Percentiles rank a stretch among this genome's conserved stretches.
phyloP scores from a whole-genome alignment of 2,888 invertebrate genomes.

The Drosophila silvestris region DNA sequence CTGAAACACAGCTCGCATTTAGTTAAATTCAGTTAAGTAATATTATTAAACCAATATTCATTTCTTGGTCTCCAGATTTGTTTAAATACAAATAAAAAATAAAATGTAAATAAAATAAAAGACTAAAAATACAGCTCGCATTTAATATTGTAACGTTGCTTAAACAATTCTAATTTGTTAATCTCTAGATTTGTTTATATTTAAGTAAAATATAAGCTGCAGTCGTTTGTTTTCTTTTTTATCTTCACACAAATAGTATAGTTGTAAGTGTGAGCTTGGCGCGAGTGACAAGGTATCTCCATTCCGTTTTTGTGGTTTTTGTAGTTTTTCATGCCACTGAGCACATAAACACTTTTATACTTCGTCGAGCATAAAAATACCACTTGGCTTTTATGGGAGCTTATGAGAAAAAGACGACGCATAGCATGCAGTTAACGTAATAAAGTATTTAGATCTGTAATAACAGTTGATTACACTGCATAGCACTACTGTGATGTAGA shows the following conservation, averaged over 20 bases:
- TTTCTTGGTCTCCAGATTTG: neutral
- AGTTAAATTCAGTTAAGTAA: neutral
- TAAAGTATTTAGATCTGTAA: neutral
- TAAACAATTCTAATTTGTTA: neutral
- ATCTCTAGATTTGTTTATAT: neutral
- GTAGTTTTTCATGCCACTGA: constrained; percentile 20
- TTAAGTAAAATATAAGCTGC: neutral
- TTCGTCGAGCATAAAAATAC: constrained; percentile 66
- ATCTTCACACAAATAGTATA: neutral
- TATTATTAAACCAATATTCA: neutral
- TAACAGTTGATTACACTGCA: neutral
- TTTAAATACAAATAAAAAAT: neutral
- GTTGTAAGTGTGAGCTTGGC: neutral
- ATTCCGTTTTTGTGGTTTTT: neutral
- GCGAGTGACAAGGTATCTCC: neutral
- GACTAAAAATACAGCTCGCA: neutral
- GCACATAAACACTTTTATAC: constrained; percentile 61
- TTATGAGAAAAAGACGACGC: constrained; percentile 4
- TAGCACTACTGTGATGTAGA: neutral
- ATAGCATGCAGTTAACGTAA: neutral
- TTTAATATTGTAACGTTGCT: neutral
- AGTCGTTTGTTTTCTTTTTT: neutral
- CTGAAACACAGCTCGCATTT: neutral
- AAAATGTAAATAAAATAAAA: neutral
- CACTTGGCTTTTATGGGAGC: constrained; percentile 4